Conservation (phyloP, 1,140 invertebrate species). For the Olivierus martensii region DNA sequence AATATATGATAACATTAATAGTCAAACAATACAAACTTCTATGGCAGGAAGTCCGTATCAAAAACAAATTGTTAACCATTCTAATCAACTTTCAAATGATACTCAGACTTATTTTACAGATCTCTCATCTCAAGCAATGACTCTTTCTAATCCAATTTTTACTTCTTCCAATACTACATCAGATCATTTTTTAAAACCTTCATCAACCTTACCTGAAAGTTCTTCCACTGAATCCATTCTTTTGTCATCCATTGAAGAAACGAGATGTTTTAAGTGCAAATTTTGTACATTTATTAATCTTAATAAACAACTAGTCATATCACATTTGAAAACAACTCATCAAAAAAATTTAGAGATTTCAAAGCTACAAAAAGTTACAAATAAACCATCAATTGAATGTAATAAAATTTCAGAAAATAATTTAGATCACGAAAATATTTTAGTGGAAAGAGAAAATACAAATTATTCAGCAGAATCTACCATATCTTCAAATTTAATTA, state of each 20-base stretch:
- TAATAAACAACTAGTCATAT: constrained; percentile 9
- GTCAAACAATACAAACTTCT: too few relatives aligned
- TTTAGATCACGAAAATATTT: not conserved
- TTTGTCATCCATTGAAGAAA: constrained; percentile 5
- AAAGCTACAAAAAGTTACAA: not conserved
- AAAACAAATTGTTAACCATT: too few relatives aligned
- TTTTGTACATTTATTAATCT: constrained; percentile 15
- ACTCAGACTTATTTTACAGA: too few relatives aligned
- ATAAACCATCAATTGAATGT: not conserved
- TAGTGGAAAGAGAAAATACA: not conserved
- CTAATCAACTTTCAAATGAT: too few relatives aligned
- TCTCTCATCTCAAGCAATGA: too few relatives aligned
- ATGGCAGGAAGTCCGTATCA: too few relatives aligned
- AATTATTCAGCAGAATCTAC: not conserved
- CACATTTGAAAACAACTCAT: constrained; percentile 14
- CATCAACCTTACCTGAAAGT: too few relatives aligned
- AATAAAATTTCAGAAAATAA: not conserved
- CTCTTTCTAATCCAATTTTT: too few relatives aligned
- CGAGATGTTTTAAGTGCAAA: constrained; percentile 16
- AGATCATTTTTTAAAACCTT: too few relatives aligned
- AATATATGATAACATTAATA: too few relatives aligned
- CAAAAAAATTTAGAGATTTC: not conserved
- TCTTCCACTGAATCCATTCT: constrained; percentile 3
- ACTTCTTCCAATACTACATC: too few relatives aligned
- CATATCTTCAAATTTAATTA: not conserved